A percentile compares a stretch with the other conserved stretches of the same genome.
phyloP scores from a whole-genome alignment of 2,888 invertebrate species.

The Thecocarcelia acutangulata region DNA sequence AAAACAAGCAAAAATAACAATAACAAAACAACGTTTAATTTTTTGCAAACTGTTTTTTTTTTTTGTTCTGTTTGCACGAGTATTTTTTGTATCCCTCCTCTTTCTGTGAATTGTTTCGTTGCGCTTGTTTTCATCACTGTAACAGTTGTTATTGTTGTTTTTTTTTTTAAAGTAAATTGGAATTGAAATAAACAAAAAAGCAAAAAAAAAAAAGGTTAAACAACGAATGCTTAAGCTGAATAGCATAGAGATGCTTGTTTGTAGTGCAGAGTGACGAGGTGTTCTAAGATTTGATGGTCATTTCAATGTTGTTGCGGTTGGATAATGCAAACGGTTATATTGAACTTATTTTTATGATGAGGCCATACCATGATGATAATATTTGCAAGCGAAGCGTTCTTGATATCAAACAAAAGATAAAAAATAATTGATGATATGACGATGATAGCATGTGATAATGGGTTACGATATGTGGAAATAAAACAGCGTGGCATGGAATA shows the following conservation, averaged over 20 bases:
- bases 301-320: slow-evolving; percentile 46
- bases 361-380: slow-evolving; percentile 27
- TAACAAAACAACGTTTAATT: slow-evolving; percentile 38
- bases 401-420: slow-evolving; percentile 26
- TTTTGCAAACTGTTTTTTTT: slow-evolving; percentile 53
- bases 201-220: neutral
- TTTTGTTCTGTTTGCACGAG: slow-evolving; percentile 16
- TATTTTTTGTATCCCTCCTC: too few species aligned
- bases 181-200: neutral
- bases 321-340: slow-evolving; percentile 43
- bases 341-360: slow-evolving; percentile 46
- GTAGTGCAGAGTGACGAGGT: slow-evolving; percentile 3
- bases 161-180: neutral
- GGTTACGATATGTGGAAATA: neutral
- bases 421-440: slow-evolving; percentile 42
- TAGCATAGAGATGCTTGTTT: slow-evolving; percentile 10
- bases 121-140: slow-evolving; percentile 42
- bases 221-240: slow-evolving; percentile 5
- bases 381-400: slow-evolving; percentile 35
- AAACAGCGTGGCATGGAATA: neutral
- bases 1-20: slow-evolving; percentile 6
- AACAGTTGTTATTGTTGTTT: slow-evolving; percentile 1
- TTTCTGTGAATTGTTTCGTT: slow-evolving; percentile 54
- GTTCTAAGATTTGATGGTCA: slow-evolving; percentile 49
- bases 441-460: slow-evolving; percentile 30